Base-by-base conservation (phyloP, 2,888 invertebrate genomes). In the Macaria liturata region DNA sequence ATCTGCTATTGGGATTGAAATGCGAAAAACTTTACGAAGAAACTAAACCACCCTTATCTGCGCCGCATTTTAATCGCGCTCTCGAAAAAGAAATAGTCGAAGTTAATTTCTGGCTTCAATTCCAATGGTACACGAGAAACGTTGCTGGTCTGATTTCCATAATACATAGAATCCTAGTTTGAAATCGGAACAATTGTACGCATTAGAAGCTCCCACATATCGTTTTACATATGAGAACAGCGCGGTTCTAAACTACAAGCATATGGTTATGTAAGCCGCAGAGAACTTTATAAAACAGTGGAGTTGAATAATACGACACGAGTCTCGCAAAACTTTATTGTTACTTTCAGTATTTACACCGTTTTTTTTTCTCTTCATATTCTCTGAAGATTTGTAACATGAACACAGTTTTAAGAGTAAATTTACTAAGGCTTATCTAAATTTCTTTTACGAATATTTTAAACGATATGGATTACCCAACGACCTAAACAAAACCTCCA, bases 131-230 rank as follows among this genome's bases (percentile, higher is more conserved):
- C 53, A 52, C 59, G 53, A 58, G 59, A 34, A 39, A 54, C 54
- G 54, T 58, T 48, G 54, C 53, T 59, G 43, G 48, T 59, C 64
- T 55, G 43, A 64, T 67, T 67, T 53, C 58, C 64, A 66, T 61
- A 64, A 57, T 65, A 67, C 62, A 60, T 50, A 59, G 48, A 50
- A 52, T 62, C 49, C 48, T 49, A 57, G 53, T 60, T 59, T 44
- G 46, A 46, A 62, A 43, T 52, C 40, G 39, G 57, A 59, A 61
- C 57, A 62, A 61, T 52, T 48, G 55, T 54, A 58, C 43, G 46
- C 44, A 59, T 51, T 62, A 57, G 37, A 32, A 40, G 43, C 53
- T 49, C 53, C 55, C 45, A 45, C 45, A 30, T 51, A 56, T 54
- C 53, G 49, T 44, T 49, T 59, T 59, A 49, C 55, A 59, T 55